Base-by-base conservation (phyloP, 2,113 vertebrate genomes). In the Egretta garzetta region DNA sequence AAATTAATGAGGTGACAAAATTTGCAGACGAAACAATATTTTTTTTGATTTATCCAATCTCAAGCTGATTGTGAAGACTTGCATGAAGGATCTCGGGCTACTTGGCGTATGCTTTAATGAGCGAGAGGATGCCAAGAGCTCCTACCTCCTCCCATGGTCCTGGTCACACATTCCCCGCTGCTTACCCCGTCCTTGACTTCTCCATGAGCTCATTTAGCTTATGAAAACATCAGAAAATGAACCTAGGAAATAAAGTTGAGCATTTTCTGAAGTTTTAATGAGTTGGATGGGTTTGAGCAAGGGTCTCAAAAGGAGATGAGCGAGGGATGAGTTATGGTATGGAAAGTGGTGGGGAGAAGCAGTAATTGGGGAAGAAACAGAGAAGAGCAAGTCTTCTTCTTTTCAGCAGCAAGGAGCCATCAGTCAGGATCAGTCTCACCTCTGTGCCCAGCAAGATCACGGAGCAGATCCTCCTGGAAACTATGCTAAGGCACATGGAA, bases 1-100 rank as follows among this genome's bases (percentile, higher is more conserved):
- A 71, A 85, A 96, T 75, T 59, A 93, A 93, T 52, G 80, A 89
- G 52, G 89, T 87, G 77, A 47, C 73, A 89, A 94, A n/a, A 87
- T n/a, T 27, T 68, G 64, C 56, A 93, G 80, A 96, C 85, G 37
- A 87, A 96, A 88, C 26, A 27, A 4, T 50, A 35, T 79, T 87
- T 92, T 94, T 94, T 76, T 55, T 50, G 64, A 89, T 75, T 93
- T 52, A 75, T 74, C 37, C 64, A 22, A 12, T 52, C 70, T 79
- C 74, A 35, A 16, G 64, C 28, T 23, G 50, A 66, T 9, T 27
- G 70, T 16, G 70, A 85, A 80, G 68, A 45, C 56, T 70, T 53
- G 62, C 12, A 20, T 13, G 71, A 68, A 86, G 63, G 60, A 70
- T 58, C 52, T 84, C 60, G 22, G 68, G 32, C 64, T 71, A 22